Evolutionary conservation across 2,888 invertebrate species (phyloP), one percentile per base, ranked within the genome.

Genomic region (Dione juno): DNA sequence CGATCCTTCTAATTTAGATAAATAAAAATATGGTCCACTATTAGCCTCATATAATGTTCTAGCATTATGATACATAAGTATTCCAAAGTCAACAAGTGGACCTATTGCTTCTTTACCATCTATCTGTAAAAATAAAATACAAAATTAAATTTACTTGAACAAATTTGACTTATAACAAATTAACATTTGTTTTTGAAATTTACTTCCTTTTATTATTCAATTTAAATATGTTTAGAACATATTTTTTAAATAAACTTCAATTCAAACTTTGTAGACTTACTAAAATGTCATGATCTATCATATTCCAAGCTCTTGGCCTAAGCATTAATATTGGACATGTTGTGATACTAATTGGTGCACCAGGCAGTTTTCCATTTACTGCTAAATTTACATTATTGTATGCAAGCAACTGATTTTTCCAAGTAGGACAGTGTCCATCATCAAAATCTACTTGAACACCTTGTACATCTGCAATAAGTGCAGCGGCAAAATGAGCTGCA

Each of bases 241-340:
- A n/a, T n/a, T n/a, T n/a, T n/a, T n/a, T n/a, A n/a, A n/a, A n/a
- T n/a, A n/a, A n/a, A n/a, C n/a, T n/a, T n/a, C n/a, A n/a, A n/a
- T n/a, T n/a, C n/a, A n/a, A n/a, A n/a, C n/a, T n/a, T n/a, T n/a
- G n/a, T n/a, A n/a, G n/a, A 28, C 35, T 45, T 64, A 94, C 94
- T 86, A 94, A 84, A 77, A 95, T 91, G 80, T 95, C 94, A 81
- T 95, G 94, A 81, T 96, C 96, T 64, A 94, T 93, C 93, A 96
- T 95, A 84, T 96, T 96, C 96, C 96, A 96, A 54, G 96, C 96
- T 78, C 96, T 89, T 0, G 96, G 96, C 71, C 96, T 88, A 13
- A 96, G 84, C 94, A 96, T 95, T 69, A 96, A 83, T 9, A 95
- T 86, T 0, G 96, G 96, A 57, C 94, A 93, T 21, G 94, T 89